Base-by-base conservation (phyloP, 2,888 invertebrate genomes). In the Diaphora mendica region DNA sequence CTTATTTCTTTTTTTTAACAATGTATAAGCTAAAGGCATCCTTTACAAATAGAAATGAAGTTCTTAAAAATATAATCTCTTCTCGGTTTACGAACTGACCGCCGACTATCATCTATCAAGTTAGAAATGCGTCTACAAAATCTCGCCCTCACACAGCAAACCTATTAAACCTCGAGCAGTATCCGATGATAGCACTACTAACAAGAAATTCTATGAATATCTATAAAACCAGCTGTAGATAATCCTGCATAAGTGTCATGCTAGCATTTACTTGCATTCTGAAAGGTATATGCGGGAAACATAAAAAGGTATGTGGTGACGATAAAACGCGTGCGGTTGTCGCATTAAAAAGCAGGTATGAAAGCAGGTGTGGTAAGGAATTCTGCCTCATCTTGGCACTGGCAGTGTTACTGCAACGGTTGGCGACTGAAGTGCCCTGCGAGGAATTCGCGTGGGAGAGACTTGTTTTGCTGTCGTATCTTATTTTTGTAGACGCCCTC, bases 401-500 rank as follows among this genome's bases (percentile, higher is more conserved):
- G 65, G 77, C 78, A 74, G 75, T 64, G 65, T 51, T 65, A 72
- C 68, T 62, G 30, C 62, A 39, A 55, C 26, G 51, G 68, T 72
- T 76, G 72, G 72, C 78, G 77, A 77, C 77, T 71, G 76, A 77
- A 80, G 80, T 86, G 89, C 88, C 85, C 87, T 87, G 88, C 68
- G 83, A 83, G 91, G 94, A 93, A 95, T 95, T 94, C 87, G 93
- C 91, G 94, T 94, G 92, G 94, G 94, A 82, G 90, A 82, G 71
- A 89, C 89, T 89, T 88, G 91, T 91, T 91, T 55, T 89, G 80
- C 82, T 82, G 81, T 83, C 82, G 86, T 84, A 48, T 70, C 87
- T 82, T 83, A 84, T 87, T 90, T 88, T 90, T 89, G 88, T 87
- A 20, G 88, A 84, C 85, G 81, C 78, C 67, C 78, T 77, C 67